Evolutionary conservation across 2,113 vertebrate species (phyloP).

Genomic region (Menura novaehollandiae): DNA sequence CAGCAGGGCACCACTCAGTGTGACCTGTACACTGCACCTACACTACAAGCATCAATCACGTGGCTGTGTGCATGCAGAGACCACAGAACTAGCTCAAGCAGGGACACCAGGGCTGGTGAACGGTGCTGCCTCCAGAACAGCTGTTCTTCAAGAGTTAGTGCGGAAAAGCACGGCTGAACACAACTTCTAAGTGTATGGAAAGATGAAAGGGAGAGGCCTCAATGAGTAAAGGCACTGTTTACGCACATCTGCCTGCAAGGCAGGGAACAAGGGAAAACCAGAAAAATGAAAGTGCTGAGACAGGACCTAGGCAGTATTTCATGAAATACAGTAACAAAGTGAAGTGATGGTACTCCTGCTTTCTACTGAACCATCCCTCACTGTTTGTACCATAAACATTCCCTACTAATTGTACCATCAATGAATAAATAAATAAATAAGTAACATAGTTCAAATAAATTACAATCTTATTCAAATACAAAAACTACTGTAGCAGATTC

Average conservation of each 20-base stretch:
- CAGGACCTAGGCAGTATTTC: neutral
- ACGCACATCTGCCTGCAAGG: neutral
- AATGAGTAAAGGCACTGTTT: neutral
- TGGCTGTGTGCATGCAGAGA: fast-evolving
- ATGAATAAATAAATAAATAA: neutral
- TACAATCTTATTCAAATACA: neutral
- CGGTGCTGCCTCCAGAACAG: neutral
- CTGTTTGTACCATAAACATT: neutral
- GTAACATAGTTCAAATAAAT: neutral
- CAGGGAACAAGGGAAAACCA: neutral
- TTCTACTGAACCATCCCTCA: neutral
- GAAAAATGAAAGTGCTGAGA: neutral
- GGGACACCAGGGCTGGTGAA: neutral
- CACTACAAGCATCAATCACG: fast-evolving
- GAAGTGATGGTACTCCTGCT: neutral
- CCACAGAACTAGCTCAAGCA: neutral
- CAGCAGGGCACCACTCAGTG: fast-evolving
- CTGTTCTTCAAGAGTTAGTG: neutral
- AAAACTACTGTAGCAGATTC: neutral
- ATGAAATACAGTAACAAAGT: neutral
- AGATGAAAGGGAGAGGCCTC: neutral
- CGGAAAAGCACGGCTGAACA: neutral
- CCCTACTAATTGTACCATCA: neutral
- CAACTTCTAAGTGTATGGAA: neutral
- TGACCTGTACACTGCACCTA: fast-evolving